Evolutionary conservation across 2,113 vertebrate genomes (phyloP), one percentile per base, ranked within the genome.

Genomic region (Dipodomys ordii): DNA sequence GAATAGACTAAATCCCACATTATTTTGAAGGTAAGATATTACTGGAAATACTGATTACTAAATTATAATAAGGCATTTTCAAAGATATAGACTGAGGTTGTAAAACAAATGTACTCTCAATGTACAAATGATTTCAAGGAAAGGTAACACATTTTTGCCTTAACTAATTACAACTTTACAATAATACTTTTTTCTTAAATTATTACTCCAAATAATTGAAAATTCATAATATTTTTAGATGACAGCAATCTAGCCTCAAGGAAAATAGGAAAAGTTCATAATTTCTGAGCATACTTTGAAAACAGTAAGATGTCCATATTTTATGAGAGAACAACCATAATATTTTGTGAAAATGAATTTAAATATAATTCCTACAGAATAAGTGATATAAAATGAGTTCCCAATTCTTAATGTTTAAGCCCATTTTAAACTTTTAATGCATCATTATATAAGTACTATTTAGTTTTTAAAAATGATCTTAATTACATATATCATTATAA

Each of bases 381-480:
- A 96, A 94, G 49, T 94, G 62, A 9, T 79, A 35, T 4, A 6
- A 97, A 97, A 95, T 65, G 72, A 65, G 69, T 90, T 93, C 46
- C 28, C 79, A 95, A 91, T 46, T 82, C 35, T 62, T 91, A 77
- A 88, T 44, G 68, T 12, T 81, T 96, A 94, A 96, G 89, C 53
- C 71, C 96, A 98, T 87, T 97, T 94, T 91, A 97, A 98, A 97
- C 83, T 93, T 87, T 85, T 94, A 92, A 64, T 97, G 92, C 78
- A 81, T 35, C 74, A 94, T 97, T 97, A 97, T 94, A 69, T 71
- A 90, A 94, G 69, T 97, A 97, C 96, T 97, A 97, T 90, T 89
- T 96, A 86, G 72, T 95, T 93, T 93, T 95, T 76, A 97, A 98
- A 97, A 98, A 97, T 97, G 80, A 96, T 97, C 90, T 98, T 98